Percentiles rank a stretch among this genome's conserved stretches.
These are phyloP conservation scores for Octonoba sinensis DNA, from an alignment of 2,888 invertebrate species.

Conservation along the genomic window DNA sequence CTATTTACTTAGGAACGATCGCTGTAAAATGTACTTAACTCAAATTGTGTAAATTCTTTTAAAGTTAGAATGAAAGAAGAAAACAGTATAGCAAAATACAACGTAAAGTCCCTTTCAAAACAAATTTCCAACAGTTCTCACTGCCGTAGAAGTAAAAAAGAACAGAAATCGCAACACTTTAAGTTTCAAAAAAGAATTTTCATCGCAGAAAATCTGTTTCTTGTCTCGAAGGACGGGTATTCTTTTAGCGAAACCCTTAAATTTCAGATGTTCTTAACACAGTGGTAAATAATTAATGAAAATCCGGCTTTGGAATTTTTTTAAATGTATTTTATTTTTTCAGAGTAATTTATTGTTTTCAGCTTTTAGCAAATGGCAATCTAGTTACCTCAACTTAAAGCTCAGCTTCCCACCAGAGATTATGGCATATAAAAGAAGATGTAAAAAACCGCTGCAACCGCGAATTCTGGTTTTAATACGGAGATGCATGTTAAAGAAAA, in stretches of 20 bases:
- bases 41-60: slow-evolving; percentile 20
- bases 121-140: neutral
- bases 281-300: slow-evolving; percentile 28
- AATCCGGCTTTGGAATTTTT: slow-evolving; percentile 5
- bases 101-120: neutral
- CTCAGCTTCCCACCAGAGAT: slow-evolving; percentile 7
- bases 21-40: slow-evolving; percentile 1
- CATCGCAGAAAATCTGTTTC: too few species aligned
- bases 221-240: too few species aligned
- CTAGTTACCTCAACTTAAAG: slow-evolving; percentile 10
- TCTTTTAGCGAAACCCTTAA: neutral
- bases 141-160: too few species aligned
- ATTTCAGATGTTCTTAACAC: slow-evolving; percentile 5
- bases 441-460: slow-evolving; percentile 1
- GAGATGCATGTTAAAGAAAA: too few species aligned
- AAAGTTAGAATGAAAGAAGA: neutral
- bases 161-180: too few species aligned
- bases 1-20: too few species aligned
- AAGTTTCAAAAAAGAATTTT: too few species aligned
- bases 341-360: slow-evolving; percentile 25
- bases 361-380: slow-evolving; percentile 11
- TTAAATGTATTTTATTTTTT: slow-evolving; percentile 8
- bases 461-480: slow-evolving; percentile 1
- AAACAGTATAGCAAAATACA: neutral
- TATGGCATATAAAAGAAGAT: slow-evolving; percentile 4